Conservation (phyloP, 2,113 vertebrate species). For the Orycteropus afer region DNA sequence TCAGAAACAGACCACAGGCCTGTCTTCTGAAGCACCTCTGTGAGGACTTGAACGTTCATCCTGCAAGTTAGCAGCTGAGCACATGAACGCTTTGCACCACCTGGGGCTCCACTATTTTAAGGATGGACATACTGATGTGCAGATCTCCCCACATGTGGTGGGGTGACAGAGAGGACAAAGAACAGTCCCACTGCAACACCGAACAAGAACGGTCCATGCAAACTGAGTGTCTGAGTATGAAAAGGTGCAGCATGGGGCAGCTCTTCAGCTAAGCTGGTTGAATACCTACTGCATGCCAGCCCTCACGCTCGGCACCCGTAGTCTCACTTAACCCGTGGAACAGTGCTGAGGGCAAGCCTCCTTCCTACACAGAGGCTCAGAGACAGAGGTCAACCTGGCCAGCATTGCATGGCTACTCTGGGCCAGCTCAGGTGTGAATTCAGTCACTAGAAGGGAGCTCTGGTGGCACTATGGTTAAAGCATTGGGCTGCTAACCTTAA, state of each 20-base stretch:
- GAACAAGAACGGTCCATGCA: fast-evolving
- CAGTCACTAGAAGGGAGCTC: too few relatives aligned
- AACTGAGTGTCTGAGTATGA: background rate
- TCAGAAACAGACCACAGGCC: background rate
- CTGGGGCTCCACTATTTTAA: background rate
- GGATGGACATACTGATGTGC: background rate
- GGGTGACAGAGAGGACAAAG: background rate
- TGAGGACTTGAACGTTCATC: background rate
- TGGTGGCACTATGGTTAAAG: too few relatives aligned
- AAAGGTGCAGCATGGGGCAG: background rate
- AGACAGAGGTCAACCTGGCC: background rate
- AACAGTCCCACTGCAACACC: fast-evolving
- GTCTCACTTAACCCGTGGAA: background rate
- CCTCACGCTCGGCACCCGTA: fast-evolving
- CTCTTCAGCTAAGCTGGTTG: fast-evolving
- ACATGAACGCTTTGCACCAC: background rate
- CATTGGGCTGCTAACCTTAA: background rate
- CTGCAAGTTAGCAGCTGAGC: background rate
- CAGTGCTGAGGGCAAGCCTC: fast-evolving
- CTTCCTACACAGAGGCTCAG: background rate
- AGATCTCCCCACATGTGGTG: too few relatives aligned
- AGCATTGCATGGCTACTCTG: fast-evolving
- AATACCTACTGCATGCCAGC: fast-evolving
- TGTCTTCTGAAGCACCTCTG: background rate
- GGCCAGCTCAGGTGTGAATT: background rate